A percentile compares a stretch with the other conserved stretches of the same genome.
Conservation (phyloP, 53 echinoderm and acorn worm species). For the Antedon mediterranea region DNA sequence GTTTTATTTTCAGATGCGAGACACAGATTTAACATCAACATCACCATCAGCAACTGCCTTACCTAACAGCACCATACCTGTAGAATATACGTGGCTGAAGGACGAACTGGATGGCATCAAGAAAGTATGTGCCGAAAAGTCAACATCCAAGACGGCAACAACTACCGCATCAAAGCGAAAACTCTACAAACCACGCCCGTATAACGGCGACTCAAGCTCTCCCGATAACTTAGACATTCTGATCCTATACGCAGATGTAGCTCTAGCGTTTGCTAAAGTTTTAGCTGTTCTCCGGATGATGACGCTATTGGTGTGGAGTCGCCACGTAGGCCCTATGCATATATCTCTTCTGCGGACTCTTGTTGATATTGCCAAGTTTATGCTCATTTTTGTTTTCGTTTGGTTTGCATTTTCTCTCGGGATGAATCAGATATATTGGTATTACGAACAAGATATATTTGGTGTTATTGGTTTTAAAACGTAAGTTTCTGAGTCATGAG, state of each 20-base stretch:
- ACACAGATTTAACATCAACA: not conserved
- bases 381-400: slow-evolving; percentile 2
- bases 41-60: not conserved
- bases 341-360: not conserved
- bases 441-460: not conserved
- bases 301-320: not conserved
- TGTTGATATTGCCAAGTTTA: not conserved
- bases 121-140: not conserved
- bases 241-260: not conserved
- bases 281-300: not conserved
- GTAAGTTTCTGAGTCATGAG: too few relatives aligned
- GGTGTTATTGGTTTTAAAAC: not conserved
- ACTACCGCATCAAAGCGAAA: not conserved
- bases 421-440: slow-evolving; percentile 3
- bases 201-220: not conserved
- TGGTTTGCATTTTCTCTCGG: slow-evolving; percentile 6
- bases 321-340: slow-evolving; percentile 5
- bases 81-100: not conserved
- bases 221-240: not conserved
- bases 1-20: not conserved
- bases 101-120: not conserved
- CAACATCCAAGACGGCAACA: not conserved
- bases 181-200: not conserved
- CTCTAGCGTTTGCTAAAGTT: not conserved
- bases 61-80: not conserved